Base-by-base conservation (phyloP, 2,888 invertebrate species). In the Polydrusus pterygomalis region DNA sequence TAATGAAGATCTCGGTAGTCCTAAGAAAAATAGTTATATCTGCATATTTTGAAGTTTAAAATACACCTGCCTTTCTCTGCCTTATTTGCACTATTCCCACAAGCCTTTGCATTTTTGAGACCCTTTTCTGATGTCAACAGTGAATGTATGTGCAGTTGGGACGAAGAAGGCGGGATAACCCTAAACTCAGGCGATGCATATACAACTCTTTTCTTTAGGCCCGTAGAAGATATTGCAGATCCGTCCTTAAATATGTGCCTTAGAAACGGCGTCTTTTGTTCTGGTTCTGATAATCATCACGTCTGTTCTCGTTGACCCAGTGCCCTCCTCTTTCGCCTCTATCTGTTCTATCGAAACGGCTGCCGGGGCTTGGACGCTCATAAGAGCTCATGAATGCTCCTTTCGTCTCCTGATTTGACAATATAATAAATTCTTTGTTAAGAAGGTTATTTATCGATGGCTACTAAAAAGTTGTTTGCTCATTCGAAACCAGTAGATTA, bases 281-380 rank as follows among this genome's bases (percentile, higher is more conserved):
- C 38, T 38, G 58, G 18, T 78, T 80, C 69, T 82, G 80, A 77
- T 81, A 83, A 77, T 83, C 82, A 47, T 83, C 83, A 75, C 82
- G 81, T 25, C 83, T 80, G 76, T 81, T 82, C 80, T 83, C 83
- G 82, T 77, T 83, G 80, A 83, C 83, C 83, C 83, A 83, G 80
- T 83, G 83, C 74, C 83, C 83, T 75, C 83, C 75, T 75, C 79
- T 69, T 51, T 77, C 80, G 56, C 78, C 79, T 73, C 78, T 75
- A 73, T 80, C 47, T 47, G 15, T 3, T 47, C 47, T 81, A 45
- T 81, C 81, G 72, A 78, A 80, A 77, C 77, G 80, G 78, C 79
- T 81, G 81, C 38, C 11, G 2, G 15, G 58, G 38, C 10, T 38
- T 34, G 81, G 81, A 47, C 83, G 82, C 79, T 83, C 82, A 78